Evolutionary conservation across 2,797 vertebrate genomes (phyloP).

Genomic region (Sebastes jordani): DNA sequence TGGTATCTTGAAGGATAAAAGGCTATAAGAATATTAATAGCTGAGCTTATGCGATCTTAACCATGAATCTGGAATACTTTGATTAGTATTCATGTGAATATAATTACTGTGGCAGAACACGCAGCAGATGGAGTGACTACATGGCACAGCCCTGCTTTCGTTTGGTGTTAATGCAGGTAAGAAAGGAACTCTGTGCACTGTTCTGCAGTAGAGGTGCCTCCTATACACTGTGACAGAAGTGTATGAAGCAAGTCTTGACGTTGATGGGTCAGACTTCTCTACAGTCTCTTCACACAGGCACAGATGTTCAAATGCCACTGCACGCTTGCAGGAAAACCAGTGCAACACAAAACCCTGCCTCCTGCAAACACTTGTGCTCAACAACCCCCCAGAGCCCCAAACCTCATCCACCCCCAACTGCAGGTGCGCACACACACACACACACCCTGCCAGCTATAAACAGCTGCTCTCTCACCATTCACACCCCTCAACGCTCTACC

Average conservation of each 20-base stretch:
- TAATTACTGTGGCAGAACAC: neutral
- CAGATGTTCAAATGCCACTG: conserved; percentile 51
- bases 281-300: conserved; percentile 14
- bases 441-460: conserved; percentile 34
- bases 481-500: neutral
- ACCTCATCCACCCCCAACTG: conserved; percentile 39
- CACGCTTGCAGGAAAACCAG: conserved; percentile 43
- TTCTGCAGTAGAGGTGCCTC: conserved; percentile 24
- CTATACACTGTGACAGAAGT: conserved; percentile 24
- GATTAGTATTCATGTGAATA: neutral
- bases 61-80: neutral
- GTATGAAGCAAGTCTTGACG: conserved; percentile 3
- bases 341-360: conserved; percentile 17
- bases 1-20: neutral
- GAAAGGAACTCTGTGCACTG: neutral
- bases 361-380: conserved; percentile 27
- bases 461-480: conserved; percentile 53
- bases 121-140: neutral
- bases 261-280: conserved; percentile 26
- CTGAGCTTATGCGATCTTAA: conserved; percentile 5
- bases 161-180: conserved; percentile 7
- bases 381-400: conserved; percentile 21
- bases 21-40: neutral
- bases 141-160: neutral
- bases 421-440: conserved; percentile 49